These are phyloP conservation scores for Myrmophylax atrothorax DNA, from an alignment of 2,113 vertebrate species.

Conservation along the genomic window DNA sequence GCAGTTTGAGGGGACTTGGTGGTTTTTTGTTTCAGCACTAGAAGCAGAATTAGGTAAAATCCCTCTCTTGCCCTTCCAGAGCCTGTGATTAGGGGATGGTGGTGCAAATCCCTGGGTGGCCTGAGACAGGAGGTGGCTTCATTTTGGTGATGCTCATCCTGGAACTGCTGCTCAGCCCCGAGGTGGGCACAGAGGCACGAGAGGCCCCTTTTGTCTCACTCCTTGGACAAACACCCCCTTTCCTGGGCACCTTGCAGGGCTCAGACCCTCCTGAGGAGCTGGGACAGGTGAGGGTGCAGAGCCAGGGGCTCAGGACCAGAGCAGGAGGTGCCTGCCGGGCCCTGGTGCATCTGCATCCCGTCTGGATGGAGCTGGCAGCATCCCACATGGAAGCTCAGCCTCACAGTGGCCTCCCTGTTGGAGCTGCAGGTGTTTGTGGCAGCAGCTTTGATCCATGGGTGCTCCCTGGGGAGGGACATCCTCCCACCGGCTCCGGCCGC, in stretches of 20 bases:
- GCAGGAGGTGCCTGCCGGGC: accelerated
- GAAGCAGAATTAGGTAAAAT: not conserved
- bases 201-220: not conserved
- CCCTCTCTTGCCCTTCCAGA: not conserved
- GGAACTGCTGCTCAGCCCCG: not conserved
- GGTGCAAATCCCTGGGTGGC: accelerated
- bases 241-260: not conserved
- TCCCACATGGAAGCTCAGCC: not conserved
- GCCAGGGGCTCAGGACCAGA: not conserved
- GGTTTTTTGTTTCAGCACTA: not conserved
- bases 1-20: not conserved
- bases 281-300: not conserved
- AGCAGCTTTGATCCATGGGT: not conserved
- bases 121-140: not conserved
- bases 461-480: not conserved
- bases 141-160: not conserved
- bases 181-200: accelerated
- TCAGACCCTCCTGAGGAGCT: not conserved
- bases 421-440: conserved; percentile 41
- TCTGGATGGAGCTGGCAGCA: not conserved
- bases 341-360: accelerated
- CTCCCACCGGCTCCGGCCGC: accelerated
- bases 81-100: not conserved
- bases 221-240: not conserved
- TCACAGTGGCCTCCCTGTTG: accelerated